Percentiles rank a stretch among this genome's conserved stretches.
Evolutionary conservation across 2,797 vertebrate species (phyloP).

Genomic region (Propithecus deckenii): DNA sequence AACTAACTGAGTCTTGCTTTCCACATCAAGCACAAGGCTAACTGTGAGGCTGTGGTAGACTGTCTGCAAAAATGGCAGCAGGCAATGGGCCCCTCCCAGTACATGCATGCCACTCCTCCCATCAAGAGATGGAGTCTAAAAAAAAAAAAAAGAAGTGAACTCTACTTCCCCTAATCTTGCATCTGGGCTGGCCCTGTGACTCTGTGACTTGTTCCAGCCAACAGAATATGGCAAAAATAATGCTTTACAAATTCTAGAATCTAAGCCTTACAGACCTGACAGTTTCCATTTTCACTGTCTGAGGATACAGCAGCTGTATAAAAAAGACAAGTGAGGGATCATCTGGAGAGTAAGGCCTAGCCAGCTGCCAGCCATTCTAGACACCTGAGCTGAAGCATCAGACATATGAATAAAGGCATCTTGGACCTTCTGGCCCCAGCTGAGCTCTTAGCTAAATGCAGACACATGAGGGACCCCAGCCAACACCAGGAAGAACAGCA

Average conservation of each 20-base stretch:
- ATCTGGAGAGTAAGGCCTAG: background rate
- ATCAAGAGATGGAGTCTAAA: background rate
- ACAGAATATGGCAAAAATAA: background rate
- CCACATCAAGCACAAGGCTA: background rate
- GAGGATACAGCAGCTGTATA: background rate
- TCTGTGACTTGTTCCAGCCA: background rate
- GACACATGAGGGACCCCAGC: background rate
- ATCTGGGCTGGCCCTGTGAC: background rate
- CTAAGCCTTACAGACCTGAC: background rate
- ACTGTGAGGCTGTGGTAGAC: rapidly evolving
- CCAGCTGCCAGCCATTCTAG: background rate
- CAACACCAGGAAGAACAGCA: background rate
- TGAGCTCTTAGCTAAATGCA: background rate
- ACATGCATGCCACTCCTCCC: rapidly evolving
- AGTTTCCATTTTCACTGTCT: background rate
- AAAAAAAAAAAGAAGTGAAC: background rate
- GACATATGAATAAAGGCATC: background rate
- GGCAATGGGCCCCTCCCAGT: background rate
- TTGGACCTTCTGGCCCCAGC: background rate
- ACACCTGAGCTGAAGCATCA: background rate
- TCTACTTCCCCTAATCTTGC: background rate
- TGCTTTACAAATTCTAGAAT: background rate
- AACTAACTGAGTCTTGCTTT: background rate
- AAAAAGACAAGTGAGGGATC: background rate
- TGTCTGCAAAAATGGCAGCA: background rate